Evolutionary conservation across 2,113 vertebrate genomes (phyloP).

Genomic region (Pipra filicauda): DNA sequence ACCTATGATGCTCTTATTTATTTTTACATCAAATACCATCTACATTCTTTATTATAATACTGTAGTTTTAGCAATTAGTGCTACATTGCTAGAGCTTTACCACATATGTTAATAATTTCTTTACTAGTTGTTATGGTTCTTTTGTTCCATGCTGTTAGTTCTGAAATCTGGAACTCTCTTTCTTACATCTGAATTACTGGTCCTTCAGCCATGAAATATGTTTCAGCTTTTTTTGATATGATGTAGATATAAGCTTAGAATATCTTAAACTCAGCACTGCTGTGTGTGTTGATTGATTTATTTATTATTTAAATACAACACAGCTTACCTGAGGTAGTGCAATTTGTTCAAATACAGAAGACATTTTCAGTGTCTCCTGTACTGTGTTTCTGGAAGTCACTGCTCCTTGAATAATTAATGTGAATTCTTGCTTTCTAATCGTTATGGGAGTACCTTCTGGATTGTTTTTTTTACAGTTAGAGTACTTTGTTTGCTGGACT

Average conservation of each 20-base stretch:
- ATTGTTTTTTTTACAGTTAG: neutral
- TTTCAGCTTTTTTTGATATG: neutral
- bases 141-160: neutral
- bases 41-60: neutral
- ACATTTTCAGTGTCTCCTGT: neutral
- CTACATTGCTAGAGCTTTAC: neutral
- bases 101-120: slow-evolving; percentile 17
- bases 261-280: neutral
- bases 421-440: neutral
- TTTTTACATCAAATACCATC: slow-evolving; percentile 7
- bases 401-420: neutral
- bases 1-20: neutral
- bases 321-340: neutral
- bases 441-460: neutral
- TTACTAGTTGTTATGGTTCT: neutral
- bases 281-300: neutral
- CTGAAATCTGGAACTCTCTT: neutral
- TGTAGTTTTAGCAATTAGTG: neutral
- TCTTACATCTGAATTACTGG: neutral
- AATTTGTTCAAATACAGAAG: neutral
- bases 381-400: neutral
- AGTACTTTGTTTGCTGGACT: neutral
- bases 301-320: neutral
- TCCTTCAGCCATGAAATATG: neutral
- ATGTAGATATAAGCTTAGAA: neutral